Base-by-base conservation (phyloP, 1,140 invertebrate species). In the Leptoteleia sp. region DNA sequence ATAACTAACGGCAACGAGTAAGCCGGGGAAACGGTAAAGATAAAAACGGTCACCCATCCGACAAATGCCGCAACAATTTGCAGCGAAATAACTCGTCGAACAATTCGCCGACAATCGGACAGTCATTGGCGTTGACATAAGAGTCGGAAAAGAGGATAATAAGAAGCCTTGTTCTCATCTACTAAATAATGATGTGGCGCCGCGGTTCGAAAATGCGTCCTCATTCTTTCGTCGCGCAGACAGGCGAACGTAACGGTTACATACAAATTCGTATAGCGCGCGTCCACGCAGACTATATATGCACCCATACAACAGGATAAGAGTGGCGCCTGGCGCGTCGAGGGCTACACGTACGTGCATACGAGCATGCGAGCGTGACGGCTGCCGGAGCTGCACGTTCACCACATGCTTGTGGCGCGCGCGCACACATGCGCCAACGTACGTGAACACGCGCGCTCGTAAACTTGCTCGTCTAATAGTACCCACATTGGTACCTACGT, bases 341-440 rank as follows among this genome's bases (percentile, higher is more conserved):
- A 73, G 48, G 59, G 68, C 81, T 72, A 83, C 80, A 85, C 83
- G 81, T 77, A 80, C 76, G 84, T 85, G n/a, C n/a, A n/a, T n/a
- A n/a, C n/a, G n/a, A n/a, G 82, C 86, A 84, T 76, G 84, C 81
- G 82, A 85, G 84, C 83, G 84, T 88, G 85, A 88, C 85, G 83
- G 67, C 71, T 68, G 48, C 54, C 57, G 55, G 33, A 43, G 38
- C 48, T 33, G 50, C 70, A 40, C 45, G 48, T n/a, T 67, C 16
- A 13, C 25, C 45, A 71, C 45, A 62, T 54, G 45, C 31, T 43
- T 43, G 22, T 25, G 16, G 47, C 76, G 54, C 59, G 43, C 40
- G n/a, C n/a, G n/a, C n/a, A n/a, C n/a, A n/a, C n/a, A n/a, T n/a
- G n/a, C n/a, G n/a, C n/a, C n/a, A n/a, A n/a, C n/a, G n/a, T n/a